Conservation (phyloP, 2,113 vertebrate genomes). For the Pithys albifrons region DNA sequence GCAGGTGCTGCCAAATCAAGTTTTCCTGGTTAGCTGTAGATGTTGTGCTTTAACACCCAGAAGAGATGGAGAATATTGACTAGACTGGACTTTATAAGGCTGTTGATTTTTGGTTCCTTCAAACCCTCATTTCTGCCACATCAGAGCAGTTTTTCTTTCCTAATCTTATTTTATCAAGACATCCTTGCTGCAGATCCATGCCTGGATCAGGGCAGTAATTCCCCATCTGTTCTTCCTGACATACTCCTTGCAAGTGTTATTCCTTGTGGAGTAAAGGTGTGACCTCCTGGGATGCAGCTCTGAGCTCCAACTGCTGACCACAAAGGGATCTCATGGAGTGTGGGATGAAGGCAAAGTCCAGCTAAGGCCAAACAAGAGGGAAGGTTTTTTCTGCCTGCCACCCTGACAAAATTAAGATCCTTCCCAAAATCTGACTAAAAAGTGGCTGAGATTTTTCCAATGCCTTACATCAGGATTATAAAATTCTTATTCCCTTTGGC, state of each 20-base stretch:
- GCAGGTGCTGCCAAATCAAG: neutral
- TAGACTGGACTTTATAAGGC: neutral
- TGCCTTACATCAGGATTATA: neutral
- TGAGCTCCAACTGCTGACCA: neutral
- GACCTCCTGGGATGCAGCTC: neutral
- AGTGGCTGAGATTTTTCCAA: neutral
- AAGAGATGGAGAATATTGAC: neutral
- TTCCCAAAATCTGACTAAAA: neutral
- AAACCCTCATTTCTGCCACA: neutral
- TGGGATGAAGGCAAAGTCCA: neutral
- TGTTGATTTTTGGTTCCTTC: neutral
- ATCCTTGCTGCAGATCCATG: neutral
- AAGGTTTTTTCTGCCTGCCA: neutral
- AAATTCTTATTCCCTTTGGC: neutral
- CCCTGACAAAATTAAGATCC: neutral
- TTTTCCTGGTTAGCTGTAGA: neutral
- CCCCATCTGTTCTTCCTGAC: neutral
- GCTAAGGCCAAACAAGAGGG: neutral
- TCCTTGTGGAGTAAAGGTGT: neutral
- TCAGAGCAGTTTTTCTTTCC: neutral
- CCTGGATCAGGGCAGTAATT: neutral
- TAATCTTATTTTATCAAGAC: neutral
- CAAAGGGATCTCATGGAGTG: neutral
- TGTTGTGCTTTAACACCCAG: neutral
- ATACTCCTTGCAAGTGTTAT: neutral